Evolutionary conservation across 2,888 invertebrate species (phyloP), one percentile per base, ranked within the genome.

Genomic region (Chymomyza caudatula): DNA sequence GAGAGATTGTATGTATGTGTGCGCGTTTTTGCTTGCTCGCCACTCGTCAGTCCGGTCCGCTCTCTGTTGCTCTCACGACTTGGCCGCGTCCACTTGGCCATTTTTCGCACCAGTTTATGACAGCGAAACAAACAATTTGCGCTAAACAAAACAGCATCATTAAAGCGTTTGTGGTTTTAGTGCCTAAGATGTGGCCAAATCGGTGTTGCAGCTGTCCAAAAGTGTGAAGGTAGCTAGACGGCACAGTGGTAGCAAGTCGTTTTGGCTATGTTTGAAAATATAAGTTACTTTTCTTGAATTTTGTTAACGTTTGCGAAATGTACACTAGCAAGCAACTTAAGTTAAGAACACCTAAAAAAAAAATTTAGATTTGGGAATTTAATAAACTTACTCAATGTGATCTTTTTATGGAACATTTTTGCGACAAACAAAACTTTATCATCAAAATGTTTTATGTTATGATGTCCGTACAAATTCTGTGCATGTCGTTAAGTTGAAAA

Each of bases 141-240:
- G 81, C 85, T 81, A 81, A 87, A 83, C 83, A 87, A 83, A 87
- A 87, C 87, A 86, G 87, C 88, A 87, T 87, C 87, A 87, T 87
- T 88, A 88, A 85, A 85, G 77, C 75, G 81, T 83, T 88, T 87
- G 87, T 87, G 87, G 87, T 83, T 87, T 88, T 85, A 81, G 80
- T 85, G 78, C 80, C 71, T 65, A 74, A 63, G 58, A 71, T 66
- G 65, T 17, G 49, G n/a, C 15, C 11, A 37, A 8, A n/a, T 58
- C 15, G 13, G 23, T 49, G 20, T 59, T 63, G 23, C 54, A 57
- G 53, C 59, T 60, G 63, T 59, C 59, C 57, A 53, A 37, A 37
- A 37, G 29, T 11, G 29, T 37, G 11, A 37, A 37, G 29, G 29
- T 8, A 37, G 29, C 29, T 37, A 11, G 29, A 11, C 29, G 2